phyloP scores from a whole-genome alignment of 2,113 vertebrate species.

The Naja naja region DNA sequence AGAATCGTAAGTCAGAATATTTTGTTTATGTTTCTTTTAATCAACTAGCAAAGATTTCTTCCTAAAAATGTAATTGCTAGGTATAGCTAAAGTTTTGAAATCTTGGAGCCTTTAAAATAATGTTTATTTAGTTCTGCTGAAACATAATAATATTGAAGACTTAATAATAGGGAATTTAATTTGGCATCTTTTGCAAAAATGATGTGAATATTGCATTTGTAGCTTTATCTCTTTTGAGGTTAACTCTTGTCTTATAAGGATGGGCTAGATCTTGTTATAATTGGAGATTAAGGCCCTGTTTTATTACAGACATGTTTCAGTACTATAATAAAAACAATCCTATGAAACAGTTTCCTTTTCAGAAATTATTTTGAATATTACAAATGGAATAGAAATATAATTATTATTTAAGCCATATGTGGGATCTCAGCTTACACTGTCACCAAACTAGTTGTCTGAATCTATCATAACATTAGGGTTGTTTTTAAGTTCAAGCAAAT shows the following conservation, averaged over 20 bases:
- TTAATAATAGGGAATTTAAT: neutral
- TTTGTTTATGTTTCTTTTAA: conserved; percentile 37
- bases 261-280: neutral
- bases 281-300: neutral
- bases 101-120: neutral
- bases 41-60: conserved; percentile 31
- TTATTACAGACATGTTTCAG: neutral
- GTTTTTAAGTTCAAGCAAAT: neutral
- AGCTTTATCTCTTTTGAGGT: neutral
- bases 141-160: neutral
- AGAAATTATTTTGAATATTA: neutral
- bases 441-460: neutral
- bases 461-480: neutral
- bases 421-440: neutral
- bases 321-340: neutral
- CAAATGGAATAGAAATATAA: neutral
- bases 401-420: neutral
- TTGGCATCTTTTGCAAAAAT: neutral
- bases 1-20: conserved; percentile 11
- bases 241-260: neutral
- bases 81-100: neutral
- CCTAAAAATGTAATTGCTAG: neutral
- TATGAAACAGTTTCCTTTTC: neutral
- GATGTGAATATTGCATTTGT: neutral
- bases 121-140: neutral